Conservation (phyloP, 1,140 invertebrate species). For the Pararge aegeria region DNA sequence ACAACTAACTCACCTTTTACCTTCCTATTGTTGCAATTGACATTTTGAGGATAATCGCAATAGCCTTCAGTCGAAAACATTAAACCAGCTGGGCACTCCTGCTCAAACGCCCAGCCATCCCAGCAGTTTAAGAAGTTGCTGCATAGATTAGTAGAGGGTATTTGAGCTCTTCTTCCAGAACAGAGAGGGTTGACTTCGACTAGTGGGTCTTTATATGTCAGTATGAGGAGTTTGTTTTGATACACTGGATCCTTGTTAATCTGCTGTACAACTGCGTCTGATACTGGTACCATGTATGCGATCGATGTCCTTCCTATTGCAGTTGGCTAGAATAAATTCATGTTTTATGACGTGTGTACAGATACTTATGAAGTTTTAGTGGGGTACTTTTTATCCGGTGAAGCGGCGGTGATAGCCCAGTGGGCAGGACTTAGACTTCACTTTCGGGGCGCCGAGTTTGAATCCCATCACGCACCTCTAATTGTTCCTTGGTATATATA, state of each 20-base stretch:
- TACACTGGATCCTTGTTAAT: conserved; percentile 56
- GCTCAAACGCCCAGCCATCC: conserved; percentile 84
- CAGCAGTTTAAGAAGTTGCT: conserved; percentile 85
- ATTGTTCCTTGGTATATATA: too few species aligned
- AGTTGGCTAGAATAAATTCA: conserved; percentile 37
- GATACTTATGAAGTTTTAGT: too few species aligned
- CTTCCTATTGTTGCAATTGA: conserved; percentile 81
- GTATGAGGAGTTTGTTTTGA: conserved; percentile 55
- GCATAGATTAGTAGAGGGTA: conserved; percentile 81
- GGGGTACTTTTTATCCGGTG: too few species aligned
- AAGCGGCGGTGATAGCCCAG: too few species aligned
- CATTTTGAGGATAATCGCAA: conserved; percentile 84
- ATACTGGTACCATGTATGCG: conserved; percentile 63
- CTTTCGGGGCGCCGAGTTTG: too few species aligned
- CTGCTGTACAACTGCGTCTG: conserved; percentile 57
- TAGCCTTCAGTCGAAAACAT: conserved; percentile 82
- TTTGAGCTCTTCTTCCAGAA: conserved; percentile 79
- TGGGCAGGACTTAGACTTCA: too few species aligned
- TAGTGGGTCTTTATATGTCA: conserved; percentile 44
- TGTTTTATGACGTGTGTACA: not conserved
- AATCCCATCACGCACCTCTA: too few species aligned
- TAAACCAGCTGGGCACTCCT: conserved; percentile 82
- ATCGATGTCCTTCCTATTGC: conserved; percentile 38
- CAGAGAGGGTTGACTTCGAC: conserved; percentile 53
- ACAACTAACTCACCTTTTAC: conserved; percentile 57